These are phyloP conservation scores for Nemoura dubitans DNA, from an alignment of 2,888 invertebrate species.

Conservation along the genomic window DNA sequence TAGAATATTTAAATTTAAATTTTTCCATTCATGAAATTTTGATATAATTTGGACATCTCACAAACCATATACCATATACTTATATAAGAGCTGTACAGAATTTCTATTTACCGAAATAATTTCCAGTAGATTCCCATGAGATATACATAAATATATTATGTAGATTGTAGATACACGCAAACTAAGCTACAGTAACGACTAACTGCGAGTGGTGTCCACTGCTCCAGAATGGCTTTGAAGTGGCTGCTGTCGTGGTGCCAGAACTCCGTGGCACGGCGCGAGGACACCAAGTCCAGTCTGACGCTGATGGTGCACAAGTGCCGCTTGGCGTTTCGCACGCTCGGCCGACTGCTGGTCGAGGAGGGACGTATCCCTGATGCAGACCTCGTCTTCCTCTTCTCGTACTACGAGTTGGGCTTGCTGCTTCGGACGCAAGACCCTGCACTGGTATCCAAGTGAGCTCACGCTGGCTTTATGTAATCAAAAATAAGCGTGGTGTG, in stretches of 20 bases:
- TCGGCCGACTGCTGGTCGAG: constrained; percentile 68
- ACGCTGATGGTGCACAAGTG: constrained; percentile 67
- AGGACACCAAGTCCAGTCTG: constrained; percentile 71
- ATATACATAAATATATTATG: no score
- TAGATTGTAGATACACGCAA: no score
- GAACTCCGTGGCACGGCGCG: constrained; percentile 63
- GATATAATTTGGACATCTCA: no score
- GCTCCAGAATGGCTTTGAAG: constrained; percentile 57
- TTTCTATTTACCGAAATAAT: no score
- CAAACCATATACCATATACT: no score
- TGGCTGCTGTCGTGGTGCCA: constrained; percentile 59
- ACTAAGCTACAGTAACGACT: no score
- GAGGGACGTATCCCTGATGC: constrained; percentile 72
- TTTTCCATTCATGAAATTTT: no score
- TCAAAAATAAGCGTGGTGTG: no score
- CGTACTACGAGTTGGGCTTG: constrained; percentile 70
- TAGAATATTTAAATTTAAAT: no score
- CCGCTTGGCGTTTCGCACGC: constrained; percentile 66
- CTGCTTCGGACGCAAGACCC: constrained; percentile 61
- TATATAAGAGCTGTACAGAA: no score
- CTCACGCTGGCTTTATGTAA: constrained; percentile 42
- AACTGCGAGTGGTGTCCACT: no score
- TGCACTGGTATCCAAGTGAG: constrained; percentile 65
- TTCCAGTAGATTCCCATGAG: no score
- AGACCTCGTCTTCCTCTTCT: constrained; percentile 74